phyloP scores from a whole-genome alignment of 2,888 invertebrate genomes.

The Gisinianus flammeolus region DNA sequence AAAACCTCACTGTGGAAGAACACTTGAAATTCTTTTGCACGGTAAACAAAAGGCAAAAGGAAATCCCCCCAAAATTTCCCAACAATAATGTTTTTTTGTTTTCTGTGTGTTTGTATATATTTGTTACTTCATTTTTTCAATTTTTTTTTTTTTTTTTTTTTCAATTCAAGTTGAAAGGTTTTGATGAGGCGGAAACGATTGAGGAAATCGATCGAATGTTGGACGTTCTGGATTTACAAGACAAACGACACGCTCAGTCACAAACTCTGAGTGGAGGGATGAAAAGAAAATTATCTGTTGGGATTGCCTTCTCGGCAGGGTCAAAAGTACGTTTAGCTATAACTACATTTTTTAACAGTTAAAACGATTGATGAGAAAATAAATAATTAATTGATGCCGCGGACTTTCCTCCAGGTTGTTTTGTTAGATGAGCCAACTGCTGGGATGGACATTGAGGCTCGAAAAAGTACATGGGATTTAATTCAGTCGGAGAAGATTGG shows the following conservation, averaged over 20 bases:
- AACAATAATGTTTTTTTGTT: too few relatives aligned
- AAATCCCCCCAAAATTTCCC: too few relatives aligned
- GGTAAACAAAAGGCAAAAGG: too few relatives aligned
- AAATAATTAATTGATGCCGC: too few relatives aligned
- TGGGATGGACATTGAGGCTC: constrained; percentile 63
- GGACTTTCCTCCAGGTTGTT: too few relatives aligned
- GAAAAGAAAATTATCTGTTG: constrained; percentile 18
- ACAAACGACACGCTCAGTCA: constrained; percentile 2
- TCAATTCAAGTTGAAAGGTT: constrained; percentile 76
- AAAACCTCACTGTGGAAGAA: constrained; percentile 79
- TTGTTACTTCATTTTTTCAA: too few relatives aligned
- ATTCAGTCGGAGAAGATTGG: constrained; percentile 67
- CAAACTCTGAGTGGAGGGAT: constrained; percentile 26
- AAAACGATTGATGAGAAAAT: too few relatives aligned
- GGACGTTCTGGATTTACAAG: constrained; percentile 11
- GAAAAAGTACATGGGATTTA: constrained; percentile 62
- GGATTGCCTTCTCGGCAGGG: constrained; percentile 16
- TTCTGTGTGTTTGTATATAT: too few relatives aligned
- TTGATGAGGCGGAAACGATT: neutral
- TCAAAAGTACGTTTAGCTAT: too few relatives aligned
- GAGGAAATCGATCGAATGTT: constrained; percentile 6
- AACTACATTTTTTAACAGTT: too few relatives aligned
- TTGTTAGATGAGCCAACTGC: constrained; percentile 64
- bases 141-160: too few relatives aligned
- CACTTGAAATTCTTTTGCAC: constrained; percentile 83